Evolutionary conservation across 2,113 vertebrate species (phyloP).

Genomic region (Carettochelys insculpta): DNA sequence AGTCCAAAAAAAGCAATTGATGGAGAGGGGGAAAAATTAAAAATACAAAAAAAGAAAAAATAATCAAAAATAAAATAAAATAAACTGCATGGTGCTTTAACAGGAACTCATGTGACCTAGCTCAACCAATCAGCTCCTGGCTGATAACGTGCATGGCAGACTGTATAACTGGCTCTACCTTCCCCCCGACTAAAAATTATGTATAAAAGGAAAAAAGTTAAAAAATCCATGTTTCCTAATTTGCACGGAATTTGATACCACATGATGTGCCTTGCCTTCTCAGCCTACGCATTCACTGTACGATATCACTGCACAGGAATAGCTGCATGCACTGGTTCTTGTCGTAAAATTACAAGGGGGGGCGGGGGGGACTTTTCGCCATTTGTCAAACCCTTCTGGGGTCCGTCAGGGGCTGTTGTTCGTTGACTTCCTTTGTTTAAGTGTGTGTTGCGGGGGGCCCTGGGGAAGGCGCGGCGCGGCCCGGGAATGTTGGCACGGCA

Average conservation of each 20-base stretch:
- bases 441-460: neutral
- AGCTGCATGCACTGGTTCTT: constrained; percentile 88
- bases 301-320: constrained; percentile 78
- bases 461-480: neutral
- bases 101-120: constrained; percentile 72
- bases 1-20: constrained; percentile 24
- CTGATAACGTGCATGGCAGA: constrained; percentile 90
- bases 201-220: neutral
- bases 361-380: constrained; percentile 58
- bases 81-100: constrained; percentile 86
- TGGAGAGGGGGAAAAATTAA: constrained; percentile 16
- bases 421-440: neutral
- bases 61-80: constrained; percentile 35
- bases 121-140: constrained; percentile 70
- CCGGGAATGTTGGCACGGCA: neutral
- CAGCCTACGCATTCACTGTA: constrained; percentile 81
- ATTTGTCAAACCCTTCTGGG: constrained; percentile 61
- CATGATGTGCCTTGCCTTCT: constrained; percentile 97
- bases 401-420: neutral
- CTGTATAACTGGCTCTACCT: constrained; percentile 75
- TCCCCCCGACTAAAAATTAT: constrained; percentile 33
- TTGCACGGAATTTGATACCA: constrained; percentile 96
- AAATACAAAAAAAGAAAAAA: neutral
- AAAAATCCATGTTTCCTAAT: constrained; percentile 82
- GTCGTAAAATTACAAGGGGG: constrained; percentile 69